Evolutionary conservation across 1,140 invertebrate genomes (phyloP).

Genomic region (Macrobrachium nipponense): DNA sequence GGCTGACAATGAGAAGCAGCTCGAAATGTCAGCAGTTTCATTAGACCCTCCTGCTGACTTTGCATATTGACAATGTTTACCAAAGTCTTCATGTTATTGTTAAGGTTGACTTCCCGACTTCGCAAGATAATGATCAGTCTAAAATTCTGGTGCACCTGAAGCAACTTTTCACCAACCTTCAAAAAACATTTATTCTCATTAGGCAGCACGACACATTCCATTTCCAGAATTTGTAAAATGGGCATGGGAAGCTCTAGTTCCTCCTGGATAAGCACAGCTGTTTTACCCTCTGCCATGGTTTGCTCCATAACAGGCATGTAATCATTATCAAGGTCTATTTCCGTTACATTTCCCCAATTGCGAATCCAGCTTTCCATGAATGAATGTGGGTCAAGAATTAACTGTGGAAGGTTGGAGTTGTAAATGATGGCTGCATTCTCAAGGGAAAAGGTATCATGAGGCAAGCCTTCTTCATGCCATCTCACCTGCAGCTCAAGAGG

Average conservation of each 20-base stretch:
- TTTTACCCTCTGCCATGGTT: constrained; percentile 15
- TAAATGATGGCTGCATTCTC: constrained; percentile 52
- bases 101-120: constrained; percentile 8
- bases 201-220: constrained; percentile 22
- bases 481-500: constrained; percentile 33
- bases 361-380: constrained; percentile 46
- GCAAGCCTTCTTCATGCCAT: constrained; percentile 50
- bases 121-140: constrained; percentile 37
- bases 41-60: constrained; percentile 42
- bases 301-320: constrained; percentile 28
- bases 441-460: constrained; percentile 35
- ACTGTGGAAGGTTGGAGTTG: constrained; percentile 43
- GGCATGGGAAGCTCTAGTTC: constrained; percentile 29
- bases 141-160: constrained; percentile 40
- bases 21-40: constrained; percentile 20
- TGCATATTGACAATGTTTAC: constrained; percentile 44
- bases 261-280: constrained; percentile 29
- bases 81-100: constrained; percentile 40
- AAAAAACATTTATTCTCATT: constrained; percentile 14
- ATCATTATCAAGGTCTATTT: constrained; percentile 40
- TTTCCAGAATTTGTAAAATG: constrained; percentile 44
- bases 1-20: constrained; percentile 36
- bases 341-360: constrained; percentile 19
- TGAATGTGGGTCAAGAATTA: constrained; percentile 47
- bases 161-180: constrained; percentile 23